Percentiles rank a stretch among this genome's conserved stretches.
phyloP scores from a whole-genome alignment of 2,888 invertebrate genomes.

The Ectobius pallidus region DNA sequence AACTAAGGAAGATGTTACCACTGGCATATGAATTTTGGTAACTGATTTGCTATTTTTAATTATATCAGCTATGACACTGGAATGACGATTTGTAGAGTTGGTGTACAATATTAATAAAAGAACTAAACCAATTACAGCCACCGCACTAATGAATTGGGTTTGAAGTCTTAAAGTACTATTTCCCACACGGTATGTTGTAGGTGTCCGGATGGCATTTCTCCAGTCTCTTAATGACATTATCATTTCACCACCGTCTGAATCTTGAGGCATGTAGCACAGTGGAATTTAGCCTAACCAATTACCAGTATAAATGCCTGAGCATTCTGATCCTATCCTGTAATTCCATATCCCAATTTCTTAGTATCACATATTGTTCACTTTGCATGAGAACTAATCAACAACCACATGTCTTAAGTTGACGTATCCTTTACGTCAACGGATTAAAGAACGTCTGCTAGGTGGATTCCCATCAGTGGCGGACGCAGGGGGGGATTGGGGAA shows the following conservation, averaged over 20 bases:
- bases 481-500: too few species aligned
- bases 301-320: neutral
- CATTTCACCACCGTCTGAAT: constrained; percentile 60
- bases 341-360: too few species aligned
- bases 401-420: too few species aligned
- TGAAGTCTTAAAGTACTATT: constrained; percentile 85
- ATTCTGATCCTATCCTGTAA: too few species aligned
- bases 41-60: neutral
- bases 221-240: constrained; percentile 73
- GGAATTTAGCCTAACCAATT: neutral
- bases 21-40: neutral
- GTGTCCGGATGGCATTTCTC: constrained; percentile 85
- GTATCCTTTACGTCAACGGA: too few species aligned
- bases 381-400: too few species aligned
- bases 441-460: too few species aligned
- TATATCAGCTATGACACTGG: neutral
- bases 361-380: too few species aligned
- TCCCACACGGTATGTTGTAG: constrained; percentile 87
- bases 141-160: constrained; percentile 75
- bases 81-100: constrained; percentile 53
- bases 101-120: constrained; percentile 72
- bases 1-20: neutral
- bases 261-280: constrained; percentile 51
- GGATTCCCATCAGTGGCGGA: too few species aligned
- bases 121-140: constrained; percentile 69